A percentile compares a stretch with the other conserved stretches of the same genome.
Evolutionary conservation across 2,888 invertebrate species (phyloP).

Genomic region (Axea sp.): DNA sequence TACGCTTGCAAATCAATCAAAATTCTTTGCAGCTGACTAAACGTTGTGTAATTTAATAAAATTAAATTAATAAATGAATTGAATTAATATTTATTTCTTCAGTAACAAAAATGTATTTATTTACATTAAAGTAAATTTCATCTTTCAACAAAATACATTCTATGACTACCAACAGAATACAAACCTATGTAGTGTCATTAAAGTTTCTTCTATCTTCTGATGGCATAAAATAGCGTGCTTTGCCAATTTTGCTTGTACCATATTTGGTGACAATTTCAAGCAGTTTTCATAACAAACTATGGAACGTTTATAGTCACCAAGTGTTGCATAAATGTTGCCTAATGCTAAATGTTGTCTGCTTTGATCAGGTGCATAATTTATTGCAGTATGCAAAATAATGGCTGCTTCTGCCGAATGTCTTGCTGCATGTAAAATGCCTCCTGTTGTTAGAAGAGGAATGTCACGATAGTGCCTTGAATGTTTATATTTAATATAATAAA

Average conservation of each 20-base stretch:
- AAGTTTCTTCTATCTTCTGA: constrained; percentile 82
- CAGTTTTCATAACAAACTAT: constrained; percentile 85
- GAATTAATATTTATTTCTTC: too few relatives aligned
- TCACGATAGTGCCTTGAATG: constrained; percentile 85
- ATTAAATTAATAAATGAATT: neutral
- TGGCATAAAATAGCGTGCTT: constrained; percentile 86
- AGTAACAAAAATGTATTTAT: too few relatives aligned
- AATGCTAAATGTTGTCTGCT: constrained; percentile 84
- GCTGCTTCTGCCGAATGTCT: constrained; percentile 86
- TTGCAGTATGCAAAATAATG: constrained; percentile 85
- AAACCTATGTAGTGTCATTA: constrained; percentile 85
- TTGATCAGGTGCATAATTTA: constrained; percentile 85
- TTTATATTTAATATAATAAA: constrained; percentile 40
- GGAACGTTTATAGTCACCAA: constrained; percentile 86
- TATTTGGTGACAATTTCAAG: constrained; percentile 83
- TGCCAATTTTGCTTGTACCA: constrained; percentile 83
- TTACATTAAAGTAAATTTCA: too few relatives aligned
- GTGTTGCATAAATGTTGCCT: constrained; percentile 86
- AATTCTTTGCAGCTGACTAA: constrained; percentile 83
- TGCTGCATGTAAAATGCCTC: constrained; percentile 86
- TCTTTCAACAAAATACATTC: too few relatives aligned
- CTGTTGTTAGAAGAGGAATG: constrained; percentile 86
- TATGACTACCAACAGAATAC: too few relatives aligned
- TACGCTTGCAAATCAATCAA: constrained; percentile 83
- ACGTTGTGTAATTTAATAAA: too few relatives aligned